Percentiles rank a stretch among this genome's conserved stretches.
These are phyloP conservation scores for Adela reaumurella DNA, from an alignment of 2,888 invertebrate genomes.

Conservation along the genomic window DNA sequence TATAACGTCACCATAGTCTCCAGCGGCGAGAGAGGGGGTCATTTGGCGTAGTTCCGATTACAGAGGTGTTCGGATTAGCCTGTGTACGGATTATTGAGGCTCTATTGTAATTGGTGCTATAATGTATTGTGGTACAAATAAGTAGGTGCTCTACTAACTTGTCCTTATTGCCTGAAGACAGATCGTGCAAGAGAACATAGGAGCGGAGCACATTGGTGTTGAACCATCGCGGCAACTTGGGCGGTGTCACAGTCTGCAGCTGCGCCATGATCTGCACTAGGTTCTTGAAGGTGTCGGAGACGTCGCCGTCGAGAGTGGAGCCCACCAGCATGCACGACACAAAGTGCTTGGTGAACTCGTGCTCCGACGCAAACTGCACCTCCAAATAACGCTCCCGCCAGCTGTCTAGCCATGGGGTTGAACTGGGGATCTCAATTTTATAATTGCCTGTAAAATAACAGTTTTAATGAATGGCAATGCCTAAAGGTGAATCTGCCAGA, in stretches of 20 bases:
- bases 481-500: too few relatives aligned
- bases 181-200: conserved; percentile 88
- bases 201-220: conserved; percentile 77
- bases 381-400: conserved; percentile 91
- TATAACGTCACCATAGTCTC: too few relatives aligned
- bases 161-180: conserved; percentile 64
- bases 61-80: too few relatives aligned
- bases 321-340: conserved; percentile 77
- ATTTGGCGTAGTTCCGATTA: too few relatives aligned
- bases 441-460: conserved; percentile 44
- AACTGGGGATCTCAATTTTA: conserved; percentile 66
- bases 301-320: conserved; percentile 69
- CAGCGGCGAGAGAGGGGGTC: too few relatives aligned
- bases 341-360: conserved; percentile 92
- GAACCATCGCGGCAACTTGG: conserved; percentile 82
- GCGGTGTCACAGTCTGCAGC: conserved; percentile 69
- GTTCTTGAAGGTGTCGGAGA: conserved; percentile 76
- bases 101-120: too few relatives aligned
- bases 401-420: conserved; percentile 92
- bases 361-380: conserved; percentile 86
- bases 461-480: too few relatives aligned
- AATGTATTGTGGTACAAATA: too few relatives aligned
- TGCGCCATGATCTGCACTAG: conserved; percentile 78
- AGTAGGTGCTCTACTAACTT: too few relatives aligned
- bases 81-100: too few relatives aligned